These are phyloP conservation scores for Zaprionus ornatus DNA, from an alignment of 1,140 invertebrate genomes.

Conservation along the genomic window DNA sequence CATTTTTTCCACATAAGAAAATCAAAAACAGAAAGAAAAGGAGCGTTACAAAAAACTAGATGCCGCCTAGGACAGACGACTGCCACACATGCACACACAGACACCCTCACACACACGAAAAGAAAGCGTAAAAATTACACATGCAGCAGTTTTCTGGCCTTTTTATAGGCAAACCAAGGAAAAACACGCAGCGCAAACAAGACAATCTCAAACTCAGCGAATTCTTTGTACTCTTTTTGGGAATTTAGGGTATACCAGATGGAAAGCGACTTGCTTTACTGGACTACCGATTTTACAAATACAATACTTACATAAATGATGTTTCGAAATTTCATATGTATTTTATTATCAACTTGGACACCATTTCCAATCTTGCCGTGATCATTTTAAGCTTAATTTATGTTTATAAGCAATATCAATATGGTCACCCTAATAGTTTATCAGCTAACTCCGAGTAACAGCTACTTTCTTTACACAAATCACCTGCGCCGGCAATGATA, in stretches of 20 bases:
- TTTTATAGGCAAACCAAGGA: slow-evolving; percentile 44
- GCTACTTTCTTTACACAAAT: background rate
- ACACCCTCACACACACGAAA: slow-evolving; percentile 27
- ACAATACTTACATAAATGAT: too few species aligned
- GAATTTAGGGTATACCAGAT: too few species aligned
- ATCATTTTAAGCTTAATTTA: too few species aligned
- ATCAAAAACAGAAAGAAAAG: slow-evolving; percentile 44
- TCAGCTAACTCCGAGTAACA: too few species aligned
- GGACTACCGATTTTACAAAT: too few species aligned
- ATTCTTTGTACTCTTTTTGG: background rate
- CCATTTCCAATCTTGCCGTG: too few species aligned
- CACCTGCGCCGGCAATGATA: background rate
- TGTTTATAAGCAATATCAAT: too few species aligned
- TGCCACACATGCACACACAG: background rate
- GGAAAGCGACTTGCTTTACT: too few species aligned
- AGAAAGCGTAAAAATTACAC: slow-evolving; percentile 76
- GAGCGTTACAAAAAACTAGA: slow-evolving; percentile 30
- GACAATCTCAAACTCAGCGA: background rate
- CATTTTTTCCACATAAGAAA: slow-evolving; percentile 66
- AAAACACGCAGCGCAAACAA: slow-evolving; percentile 1
- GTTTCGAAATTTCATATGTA: too few species aligned
- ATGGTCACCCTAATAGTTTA: too few species aligned
- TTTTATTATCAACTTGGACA: too few species aligned
- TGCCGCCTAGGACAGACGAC: slow-evolving; percentile 30
- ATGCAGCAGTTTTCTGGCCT: slow-evolving; percentile 70